Conservation (phyloP, 2,113 vertebrate species). For the Castor canadensis region DNA sequence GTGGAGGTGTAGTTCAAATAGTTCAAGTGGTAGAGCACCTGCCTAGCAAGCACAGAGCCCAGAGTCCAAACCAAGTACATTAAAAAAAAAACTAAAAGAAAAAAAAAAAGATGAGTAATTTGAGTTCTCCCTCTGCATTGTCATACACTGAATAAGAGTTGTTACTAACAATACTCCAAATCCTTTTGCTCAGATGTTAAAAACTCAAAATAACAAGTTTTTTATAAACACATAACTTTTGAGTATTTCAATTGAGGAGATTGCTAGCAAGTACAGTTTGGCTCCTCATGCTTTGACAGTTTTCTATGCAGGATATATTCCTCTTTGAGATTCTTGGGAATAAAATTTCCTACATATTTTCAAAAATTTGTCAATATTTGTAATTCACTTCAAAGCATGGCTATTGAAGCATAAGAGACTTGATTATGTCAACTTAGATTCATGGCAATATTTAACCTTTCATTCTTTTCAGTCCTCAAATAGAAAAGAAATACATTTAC, state of each 20-base stretch:
- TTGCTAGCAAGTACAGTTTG: neutral
- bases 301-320: neutral
- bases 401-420: neutral
- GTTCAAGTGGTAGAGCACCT: too few relatives aligned
- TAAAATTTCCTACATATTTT: neutral
- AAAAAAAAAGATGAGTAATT: too few relatives aligned
- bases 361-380: neutral
- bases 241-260: neutral
- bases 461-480: neutral
- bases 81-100: too few relatives aligned
- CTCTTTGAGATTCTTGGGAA: neutral
- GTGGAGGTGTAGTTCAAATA: too few relatives aligned
- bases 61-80: too few relatives aligned
- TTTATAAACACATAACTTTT: neutral
- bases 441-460: neutral
- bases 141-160: conserved; percentile 41
- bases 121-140: neutral
- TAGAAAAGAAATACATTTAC: neutral
- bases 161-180: neutral
- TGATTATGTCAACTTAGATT: neutral
- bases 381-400: neutral
- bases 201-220: conserved; percentile 18
- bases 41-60: too few relatives aligned
- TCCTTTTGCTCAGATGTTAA: conserved; percentile 74
- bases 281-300: neutral